These are phyloP conservation scores for Tachina fera DNA, from an alignment of 2,888 invertebrate genomes.

Conservation along the genomic window DNA sequence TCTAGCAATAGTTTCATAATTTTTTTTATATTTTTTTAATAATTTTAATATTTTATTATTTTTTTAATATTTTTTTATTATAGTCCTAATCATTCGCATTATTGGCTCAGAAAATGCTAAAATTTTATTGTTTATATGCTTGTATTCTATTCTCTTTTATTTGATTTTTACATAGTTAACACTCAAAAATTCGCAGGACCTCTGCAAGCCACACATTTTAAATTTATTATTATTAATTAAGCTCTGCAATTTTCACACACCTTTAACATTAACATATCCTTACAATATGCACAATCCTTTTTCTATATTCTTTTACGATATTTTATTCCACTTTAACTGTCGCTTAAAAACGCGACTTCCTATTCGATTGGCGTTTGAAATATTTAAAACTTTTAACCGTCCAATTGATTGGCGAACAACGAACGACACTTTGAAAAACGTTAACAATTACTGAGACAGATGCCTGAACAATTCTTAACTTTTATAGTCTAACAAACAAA, in stretches of 20 bases:
- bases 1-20: too few species aligned
- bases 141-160: too few species aligned
- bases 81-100: too few species aligned
- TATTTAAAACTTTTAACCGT: conserved; percentile 1
- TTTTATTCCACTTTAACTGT: conserved; percentile 49
- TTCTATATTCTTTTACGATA: conserved; percentile 3
- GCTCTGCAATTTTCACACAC: conserved; percentile 70
- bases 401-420: conserved; percentile 44
- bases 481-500: conserved; percentile 73
- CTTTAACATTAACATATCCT: conserved; percentile 78
- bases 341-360: conserved; percentile 65
- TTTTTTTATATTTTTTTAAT: too few species aligned
- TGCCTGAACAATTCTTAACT: conserved; percentile 73
- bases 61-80: too few species aligned
- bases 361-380: conserved; percentile 5
- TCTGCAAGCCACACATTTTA: background rate
- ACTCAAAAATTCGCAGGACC: background rate
- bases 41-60: too few species aligned
- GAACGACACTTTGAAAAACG: conserved; percentile 62
- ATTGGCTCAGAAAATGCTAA: too few species aligned
- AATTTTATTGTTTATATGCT: too few species aligned
- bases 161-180: too few species aligned
- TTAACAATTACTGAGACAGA: conserved; percentile 71
- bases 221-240: background rate
- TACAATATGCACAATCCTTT: conserved; percentile 12